Conservation (phyloP, 2,113 vertebrate genomes). For the Campylomormyrus numenius region DNA sequence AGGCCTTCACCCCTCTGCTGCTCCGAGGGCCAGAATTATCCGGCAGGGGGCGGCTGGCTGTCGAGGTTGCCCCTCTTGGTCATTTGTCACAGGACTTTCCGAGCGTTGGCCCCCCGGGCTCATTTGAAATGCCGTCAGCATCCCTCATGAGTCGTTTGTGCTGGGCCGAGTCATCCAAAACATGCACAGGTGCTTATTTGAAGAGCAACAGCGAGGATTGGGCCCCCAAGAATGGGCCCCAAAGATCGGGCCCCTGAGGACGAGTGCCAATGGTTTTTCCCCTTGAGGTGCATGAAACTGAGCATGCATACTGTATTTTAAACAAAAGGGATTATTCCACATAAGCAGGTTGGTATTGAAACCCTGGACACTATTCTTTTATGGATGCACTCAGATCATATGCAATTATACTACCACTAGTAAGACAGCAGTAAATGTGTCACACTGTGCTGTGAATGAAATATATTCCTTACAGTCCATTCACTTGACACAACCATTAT, state of each 20-base stretch:
- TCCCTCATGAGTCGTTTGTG: not conserved
- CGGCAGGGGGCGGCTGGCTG: slow-evolving; percentile 1
- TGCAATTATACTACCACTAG: not conserved
- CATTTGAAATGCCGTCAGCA: not conserved
- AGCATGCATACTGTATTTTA: not conserved
- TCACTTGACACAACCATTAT: not conserved
- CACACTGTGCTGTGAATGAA: not conserved
- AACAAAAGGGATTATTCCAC: slow-evolving; percentile 13
- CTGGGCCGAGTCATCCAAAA: not conserved
- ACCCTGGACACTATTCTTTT: not conserved
- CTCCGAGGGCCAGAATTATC: slow-evolving; percentile 9
- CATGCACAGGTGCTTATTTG: not conserved
- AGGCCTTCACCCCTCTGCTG: slow-evolving; percentile 11
- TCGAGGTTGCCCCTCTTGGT: slow-evolving; percentile 6
- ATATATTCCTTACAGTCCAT: not conserved
- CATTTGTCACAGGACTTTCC: not conserved
- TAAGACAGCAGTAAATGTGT: not conserved
- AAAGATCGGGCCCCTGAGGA: not conserved
- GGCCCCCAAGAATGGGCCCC: not conserved
- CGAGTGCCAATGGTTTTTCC: not conserved
- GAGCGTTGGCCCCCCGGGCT: not conserved
- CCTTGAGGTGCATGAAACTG: not conserved
- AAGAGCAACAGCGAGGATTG: not conserved
- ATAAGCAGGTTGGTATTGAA: not conserved
- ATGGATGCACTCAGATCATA: not conserved